Base-by-base conservation (phyloP, 2,797 vertebrate genomes). In the Scolopax bukidnonensis region DNA sequence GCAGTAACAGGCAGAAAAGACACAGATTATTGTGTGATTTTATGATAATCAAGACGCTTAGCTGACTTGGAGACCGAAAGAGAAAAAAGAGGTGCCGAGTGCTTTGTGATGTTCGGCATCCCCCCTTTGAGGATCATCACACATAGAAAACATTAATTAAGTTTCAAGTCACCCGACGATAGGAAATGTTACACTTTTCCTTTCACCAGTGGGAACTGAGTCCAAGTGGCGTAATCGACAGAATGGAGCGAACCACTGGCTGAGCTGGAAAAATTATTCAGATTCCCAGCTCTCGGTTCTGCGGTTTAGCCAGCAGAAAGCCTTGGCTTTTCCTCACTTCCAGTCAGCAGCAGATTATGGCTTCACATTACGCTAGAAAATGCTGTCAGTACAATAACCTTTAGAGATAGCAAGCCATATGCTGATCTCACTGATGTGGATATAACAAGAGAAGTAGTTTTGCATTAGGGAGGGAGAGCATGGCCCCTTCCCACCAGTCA, bases 371-470 rank as follows among this genome's bases (percentile, higher is more conserved):
- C 0, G 2, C 87, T 90, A n/a, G 84, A 85, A 92, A 83, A 83
- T 68, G 86, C 91, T 95, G 90, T 93, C 95, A 95, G 64, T 82
- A 2, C 15, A 73, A n/a, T 67, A 91, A 91, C 94, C 95, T 90
- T 95, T 82, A 80, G 83, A 95, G 90, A 84, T 57, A 94, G 73
- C 81, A 24, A 97, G 93, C 95, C 92, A 94, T 96, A 77, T 96
- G 93, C 88, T 95, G 95, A 51, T 90, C 87, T 32, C 71, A 75
- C 84, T 90, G 84, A 95, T 6, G 59, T 83, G 75, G 75, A 24
- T 61, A 32, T 30, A 93, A 85, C 64, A 33, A 47, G 75, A 92
- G 86, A 77, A 92, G 61, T 57, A 45, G 78, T 83, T 93, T 54
- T 90, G 81, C 54, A n/a, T 65, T 32, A 3, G 40, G 75, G 64